phyloP scores from a whole-genome alignment of 2,797 vertebrate species.

The Parambassis ranga region DNA sequence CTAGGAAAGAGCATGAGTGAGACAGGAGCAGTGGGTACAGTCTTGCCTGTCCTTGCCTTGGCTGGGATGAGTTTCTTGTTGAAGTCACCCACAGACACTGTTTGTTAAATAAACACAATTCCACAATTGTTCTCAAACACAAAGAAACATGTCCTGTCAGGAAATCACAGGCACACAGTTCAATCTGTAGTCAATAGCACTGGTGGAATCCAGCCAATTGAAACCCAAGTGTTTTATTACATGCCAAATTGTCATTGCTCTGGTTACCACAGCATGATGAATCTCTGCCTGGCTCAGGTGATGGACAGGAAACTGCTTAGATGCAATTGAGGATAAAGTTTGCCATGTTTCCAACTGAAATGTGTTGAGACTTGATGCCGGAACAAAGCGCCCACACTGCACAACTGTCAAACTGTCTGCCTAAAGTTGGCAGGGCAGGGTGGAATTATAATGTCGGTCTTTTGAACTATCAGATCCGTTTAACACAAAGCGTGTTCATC shows the following conservation, averaged over 20 bases:
- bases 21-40: constrained; percentile 9
- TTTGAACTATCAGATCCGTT: constrained; percentile 47
- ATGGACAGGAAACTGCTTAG: constrained; percentile 66
- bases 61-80: constrained; percentile 3
- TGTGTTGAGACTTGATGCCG: constrained; percentile 55
- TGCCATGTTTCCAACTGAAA: constrained; percentile 44
- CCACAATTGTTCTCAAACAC: constrained; percentile 37
- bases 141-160: constrained; percentile 53
- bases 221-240: constrained; percentile 52
- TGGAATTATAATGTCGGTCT: constrained; percentile 25
- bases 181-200: constrained; percentile 20
- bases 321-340: constrained; percentile 63
- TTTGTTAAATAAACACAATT: constrained; percentile 28
- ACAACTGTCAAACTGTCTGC: constrained; percentile 35
- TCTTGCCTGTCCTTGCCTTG: neutral
- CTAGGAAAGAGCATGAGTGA: too few relatives aligned
- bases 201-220: constrained; percentile 45
- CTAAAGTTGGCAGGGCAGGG: constrained; percentile 21
- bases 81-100: constrained; percentile 10
- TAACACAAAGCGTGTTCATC: constrained; percentile 20
- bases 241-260: constrained; percentile 53
- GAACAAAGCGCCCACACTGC: constrained; percentile 57
- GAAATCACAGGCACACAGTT: constrained; percentile 36
- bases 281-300: constrained; percentile 41
- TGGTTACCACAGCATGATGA: constrained; percentile 40